These are phyloP conservation scores for Trichogramma evanescens DNA, from an alignment of 2,888 invertebrate species.

Conservation along the genomic window DNA sequence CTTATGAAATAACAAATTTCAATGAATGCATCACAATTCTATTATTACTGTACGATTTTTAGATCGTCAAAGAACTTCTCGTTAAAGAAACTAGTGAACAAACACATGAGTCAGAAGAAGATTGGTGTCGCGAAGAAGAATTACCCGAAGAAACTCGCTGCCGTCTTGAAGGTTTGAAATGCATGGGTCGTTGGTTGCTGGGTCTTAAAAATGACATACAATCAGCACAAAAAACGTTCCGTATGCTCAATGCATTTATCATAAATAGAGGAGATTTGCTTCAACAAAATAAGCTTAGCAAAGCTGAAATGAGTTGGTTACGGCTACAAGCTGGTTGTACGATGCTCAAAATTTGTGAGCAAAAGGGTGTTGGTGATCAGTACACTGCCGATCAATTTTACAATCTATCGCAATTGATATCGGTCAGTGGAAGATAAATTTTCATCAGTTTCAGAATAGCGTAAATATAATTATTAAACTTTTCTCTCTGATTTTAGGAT, in stretches of 20 bases:
- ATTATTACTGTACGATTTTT: slow-evolving; percentile 23
- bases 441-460: not conserved
- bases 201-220: slow-evolving; percentile 82
- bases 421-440: slow-evolving; percentile 53
- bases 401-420: slow-evolving; percentile 84
- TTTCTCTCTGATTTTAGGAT: slow-evolving; percentile 50
- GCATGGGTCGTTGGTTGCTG: slow-evolving; percentile 92
- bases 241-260: slow-evolving; percentile 90
- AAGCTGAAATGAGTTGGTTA: slow-evolving; percentile 89
- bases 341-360: slow-evolving; percentile 94
- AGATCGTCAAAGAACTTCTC: slow-evolving; percentile 90
- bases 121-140: slow-evolving; percentile 82
- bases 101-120: slow-evolving; percentile 50
- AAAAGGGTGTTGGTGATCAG: slow-evolving; percentile 91
- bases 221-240: slow-evolving; percentile 87
- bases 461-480: not conserved
- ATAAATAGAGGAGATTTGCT: slow-evolving; percentile 84
- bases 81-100: slow-evolving; percentile 69
- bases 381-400: slow-evolving; percentile 93
- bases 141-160: slow-evolving; percentile 86
- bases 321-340: slow-evolving; percentile 88
- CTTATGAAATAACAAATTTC: not conserved
- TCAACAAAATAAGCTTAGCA: slow-evolving; percentile 67
- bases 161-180: slow-evolving; percentile 90
- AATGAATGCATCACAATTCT: not conserved